Evolutionary conservation across 1,140 invertebrate genomes (phyloP), one percentile per base, ranked within the genome.

Genomic region (Drosophila kurseongensis): DNA sequence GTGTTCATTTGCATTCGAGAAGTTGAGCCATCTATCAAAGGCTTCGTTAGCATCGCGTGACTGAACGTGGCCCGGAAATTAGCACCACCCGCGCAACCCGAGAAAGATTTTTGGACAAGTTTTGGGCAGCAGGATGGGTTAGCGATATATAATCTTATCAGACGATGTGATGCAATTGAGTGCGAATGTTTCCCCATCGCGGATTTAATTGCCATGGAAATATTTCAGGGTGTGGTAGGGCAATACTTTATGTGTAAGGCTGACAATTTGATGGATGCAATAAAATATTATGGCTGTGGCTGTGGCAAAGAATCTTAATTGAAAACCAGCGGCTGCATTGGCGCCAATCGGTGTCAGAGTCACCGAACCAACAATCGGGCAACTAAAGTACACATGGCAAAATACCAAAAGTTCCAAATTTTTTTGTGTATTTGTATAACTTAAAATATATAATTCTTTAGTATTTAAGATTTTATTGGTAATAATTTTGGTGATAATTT

Each of bases 11-110:
- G 44, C 51, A 69, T 61, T 68, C 57, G 29, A 44, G 63, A 65
- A 75, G 51, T 65, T 44, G 57, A 58, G 36, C 58, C 56, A 81
- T 88, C 83, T 77, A 83, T 88, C 83, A 72, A 69, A 66, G 38
- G 56, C 84, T 83, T 83, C 58, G 84, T 88, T 89, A 88, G 83
- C 76, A 88, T 88, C 76, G 83, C 83, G 83, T 88, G 83, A 89
- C 84, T 75, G 27, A 52, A 52, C 52, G 41, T 29, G 42, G 47
- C 18, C 32, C 47, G 68, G 50, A 65, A 77, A 80, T 80, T 76
- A 61, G 59, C 58, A 57, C 45, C 76, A 47, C 52, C 47, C 59
- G 54, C 35, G 50, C 13, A 48, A 9, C 23, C 36, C 45, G 29
- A 35, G 13, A 16, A 27, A 42, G 35, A 40, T 56, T 50, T 58